These are phyloP conservation scores for Andricus grossulariae DNA, from an alignment of 1,140 invertebrate genomes.

Conservation along the genomic window DNA sequence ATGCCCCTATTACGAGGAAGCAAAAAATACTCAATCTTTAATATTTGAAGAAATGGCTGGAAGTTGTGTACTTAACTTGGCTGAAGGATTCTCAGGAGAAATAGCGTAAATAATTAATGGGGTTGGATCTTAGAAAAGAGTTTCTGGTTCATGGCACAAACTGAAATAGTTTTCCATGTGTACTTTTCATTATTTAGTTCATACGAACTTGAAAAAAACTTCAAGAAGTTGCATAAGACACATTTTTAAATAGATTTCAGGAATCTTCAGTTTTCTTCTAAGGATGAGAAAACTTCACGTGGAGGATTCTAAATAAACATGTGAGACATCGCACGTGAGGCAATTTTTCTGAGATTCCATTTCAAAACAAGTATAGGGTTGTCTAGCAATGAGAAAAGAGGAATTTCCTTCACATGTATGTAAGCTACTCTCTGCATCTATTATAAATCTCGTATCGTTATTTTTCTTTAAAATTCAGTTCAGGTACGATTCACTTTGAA, in stretches of 20 bases:
- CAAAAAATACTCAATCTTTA: background rate
- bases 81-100: background rate
- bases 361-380: conserved; percentile 6
- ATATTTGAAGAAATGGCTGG: background rate
- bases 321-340: conserved; percentile 18
- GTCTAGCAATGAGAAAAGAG: background rate
- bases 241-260: no score
- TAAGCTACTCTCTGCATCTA: no score
- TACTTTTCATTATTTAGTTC: background rate
- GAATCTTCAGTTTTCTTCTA: background rate
- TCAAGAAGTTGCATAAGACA: no score
- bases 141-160: background rate
- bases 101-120: conserved; percentile 5
- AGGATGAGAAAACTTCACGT: background rate
- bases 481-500: no score
- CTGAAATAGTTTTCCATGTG: background rate
- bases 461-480: no score
- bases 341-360: conserved; percentile 12
- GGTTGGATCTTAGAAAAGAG: background rate
- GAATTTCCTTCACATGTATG: background rate
- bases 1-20: no score
- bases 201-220: background rate
- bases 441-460: no score
- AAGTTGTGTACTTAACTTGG: background rate
- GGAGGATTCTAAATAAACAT: background rate